Base-by-base conservation (phyloP, 2,113 vertebrate genomes). In the Coptodon bakossiorum region DNA sequence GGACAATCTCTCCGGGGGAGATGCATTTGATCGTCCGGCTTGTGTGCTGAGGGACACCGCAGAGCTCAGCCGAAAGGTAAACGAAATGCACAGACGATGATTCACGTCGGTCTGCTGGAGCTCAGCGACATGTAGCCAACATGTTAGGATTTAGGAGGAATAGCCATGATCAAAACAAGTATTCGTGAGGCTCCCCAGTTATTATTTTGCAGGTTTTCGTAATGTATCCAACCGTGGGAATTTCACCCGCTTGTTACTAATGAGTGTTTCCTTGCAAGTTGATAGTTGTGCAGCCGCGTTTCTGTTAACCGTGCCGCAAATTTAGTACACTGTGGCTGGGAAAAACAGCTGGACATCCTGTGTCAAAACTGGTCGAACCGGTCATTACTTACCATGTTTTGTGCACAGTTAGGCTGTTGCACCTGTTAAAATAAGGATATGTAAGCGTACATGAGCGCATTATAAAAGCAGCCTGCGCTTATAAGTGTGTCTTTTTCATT, bases 11-110 rank as follows among this genome's bases (percentile, higher is more conserved):
- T 17, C 56, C 63, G 85, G 79, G 82, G 84, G 40, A 7, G 84
- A 85, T 86, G 92, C 2, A 82, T 13, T 2, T 9, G 17, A 88
- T 87, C 84, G 10, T 43, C 83, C 80, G 90, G 82, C 76, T 52
- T 83, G 83, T 19, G 83, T 24, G 53, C 63, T 83, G 84, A 84
- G 79, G 22, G 78, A 89, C 81, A 19, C 83, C 71, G 89, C 90
- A 57, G 84, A 88, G 88, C 80, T 53, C 36, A 3, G 83, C 36
- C 56, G 52, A 85, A 83, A 92, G 93, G 94, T 94, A 93, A 88
- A 76, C 12, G 53, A 38, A 59, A 29, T 6, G 27, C 85, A 82
- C 59, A 24, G 66, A 56, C 81, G 84, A 71, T 90, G 86, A 89
- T 86, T 86, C 78, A 61, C 80, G 52, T 80, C 73, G 9, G 83